Evolutionary conservation across 2,888 invertebrate genomes (phyloP), one percentile per base, ranked within the genome.

Genomic region (Dicycla oo): DNA sequence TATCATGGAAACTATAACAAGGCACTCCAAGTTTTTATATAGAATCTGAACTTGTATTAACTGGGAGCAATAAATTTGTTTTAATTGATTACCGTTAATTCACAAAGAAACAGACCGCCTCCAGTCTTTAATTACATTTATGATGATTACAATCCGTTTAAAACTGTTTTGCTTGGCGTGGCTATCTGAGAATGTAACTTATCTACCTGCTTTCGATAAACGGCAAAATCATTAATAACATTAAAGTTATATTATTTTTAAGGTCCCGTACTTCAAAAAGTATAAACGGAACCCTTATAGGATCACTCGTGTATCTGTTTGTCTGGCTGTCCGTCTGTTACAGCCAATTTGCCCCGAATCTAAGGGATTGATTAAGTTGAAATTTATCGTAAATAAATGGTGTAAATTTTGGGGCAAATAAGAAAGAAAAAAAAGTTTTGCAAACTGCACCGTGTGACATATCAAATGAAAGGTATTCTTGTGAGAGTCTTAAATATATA

Each of bases 41-140:
- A 84, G 58, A 87, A 87, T 84, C 87, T 86, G 85, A 85, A 86
- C 87, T 88, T 83, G 83, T 89, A 90, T 89, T 88, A 90, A 89
- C 88, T 86, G 81, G 81, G 76, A 85, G 89, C 89, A 85, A 93
- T 94, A 94, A 93, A 93, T 94, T 93, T 88, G 81, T 91, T 93
- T 93, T 91, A 93, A 94, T 93, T 94, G 93, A 93, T 93, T 92
- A 91, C 90, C 89, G 90, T 92, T 93, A 93, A 93, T 94, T 92
- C 88, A 92, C 91, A 91, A 91, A 91, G 91, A 92, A 91, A 87
- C 88, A 83, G 86, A 88, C 92, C 91, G 92, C 92, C 93, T 91
- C 86, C 86, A 85, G 86, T 87, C 89, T 93, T 92, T 93, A 93
- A 94, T 94, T 93, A 91, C 92, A 87, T 94, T 93, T 94, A 91